phyloP scores from a whole-genome alignment of 2,888 invertebrate species.

The Anticlea derivata region DNA sequence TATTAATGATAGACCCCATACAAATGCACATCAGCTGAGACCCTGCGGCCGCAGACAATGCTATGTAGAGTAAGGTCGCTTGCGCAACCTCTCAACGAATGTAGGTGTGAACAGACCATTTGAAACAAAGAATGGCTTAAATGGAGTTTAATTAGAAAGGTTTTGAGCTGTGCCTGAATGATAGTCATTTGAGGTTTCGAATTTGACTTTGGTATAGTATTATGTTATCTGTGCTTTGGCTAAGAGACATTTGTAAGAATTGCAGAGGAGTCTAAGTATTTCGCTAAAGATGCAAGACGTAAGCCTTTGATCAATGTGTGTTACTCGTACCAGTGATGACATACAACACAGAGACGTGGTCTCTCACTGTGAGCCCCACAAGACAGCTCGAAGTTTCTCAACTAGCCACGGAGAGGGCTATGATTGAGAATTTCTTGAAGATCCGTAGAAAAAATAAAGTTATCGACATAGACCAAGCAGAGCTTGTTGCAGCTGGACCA shows the following conservation, averaged over 20 bases:
- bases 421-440: too few species aligned
- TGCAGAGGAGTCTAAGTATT: constrained; percentile 1
- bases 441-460: too few species aligned
- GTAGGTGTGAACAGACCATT: constrained; percentile 35
- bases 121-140: constrained; percentile 16
- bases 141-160: constrained; percentile 18
- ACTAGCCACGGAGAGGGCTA: too few species aligned
- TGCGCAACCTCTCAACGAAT: constrained; percentile 46
- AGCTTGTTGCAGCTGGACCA: too few species aligned
- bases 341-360: too few species aligned
- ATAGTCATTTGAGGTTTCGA: constrained; percentile 3
- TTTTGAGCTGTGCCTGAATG: constrained; percentile 2
- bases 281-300: constrained; percentile 1
- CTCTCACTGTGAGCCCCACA: too few species aligned
- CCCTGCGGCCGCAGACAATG: constrained; percentile 49
- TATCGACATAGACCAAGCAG: too few species aligned
- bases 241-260: not conserved
- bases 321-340: too few species aligned
- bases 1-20: not conserved
- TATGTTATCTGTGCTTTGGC: too few species aligned
- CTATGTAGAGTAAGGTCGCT: constrained; percentile 66
- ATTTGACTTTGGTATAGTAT: too few species aligned
- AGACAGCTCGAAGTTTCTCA: too few species aligned
- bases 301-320: too few species aligned
- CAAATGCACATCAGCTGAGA: constrained; percentile 16